These are phyloP conservation scores for Hypothenemus hampei DNA, from an alignment of 1,140 invertebrate species.

Conservation along the genomic window DNA sequence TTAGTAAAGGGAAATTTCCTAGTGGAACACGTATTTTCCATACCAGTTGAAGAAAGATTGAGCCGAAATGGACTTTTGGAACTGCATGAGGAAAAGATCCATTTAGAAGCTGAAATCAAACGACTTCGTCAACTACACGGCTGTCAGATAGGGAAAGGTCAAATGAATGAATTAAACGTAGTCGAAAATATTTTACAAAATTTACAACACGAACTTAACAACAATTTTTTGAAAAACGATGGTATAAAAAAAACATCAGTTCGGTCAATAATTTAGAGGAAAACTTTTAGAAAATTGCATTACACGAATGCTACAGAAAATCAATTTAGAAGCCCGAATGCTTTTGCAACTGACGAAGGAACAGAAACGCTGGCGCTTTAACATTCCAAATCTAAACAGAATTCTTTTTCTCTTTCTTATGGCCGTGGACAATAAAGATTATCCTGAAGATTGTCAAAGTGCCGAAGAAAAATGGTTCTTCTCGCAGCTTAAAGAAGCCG, in stretches of 20 bases:
- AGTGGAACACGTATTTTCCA: conserved; percentile 34
- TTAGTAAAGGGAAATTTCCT: conserved; percentile 6
- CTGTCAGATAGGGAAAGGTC: conserved; percentile 4
- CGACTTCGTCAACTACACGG: conserved; percentile 23
- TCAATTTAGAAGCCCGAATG: conserved; percentile 16
- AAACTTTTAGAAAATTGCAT: conserved; percentile 11
- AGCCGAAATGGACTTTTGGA: conserved; percentile 32
- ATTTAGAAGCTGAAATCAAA: conserved; percentile 30
- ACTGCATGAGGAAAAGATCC: conserved; percentile 32
- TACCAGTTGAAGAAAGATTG: conserved; percentile 29
- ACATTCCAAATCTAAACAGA: conserved; percentile 4
- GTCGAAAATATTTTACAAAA: conserved; percentile 29
- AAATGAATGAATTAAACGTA: conserved; percentile 25
- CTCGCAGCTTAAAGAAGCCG: no score
- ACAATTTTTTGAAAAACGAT: conserved; percentile 10
- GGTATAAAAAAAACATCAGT: conserved; percentile 11
- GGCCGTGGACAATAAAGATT: conserved; percentile 1
- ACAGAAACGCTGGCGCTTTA: conserved; percentile 8
- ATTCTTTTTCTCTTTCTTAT: no score
- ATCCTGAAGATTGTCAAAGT: no score
- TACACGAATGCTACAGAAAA: conserved; percentile 14
- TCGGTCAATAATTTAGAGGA: not conserved
- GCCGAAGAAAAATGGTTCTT: no score
- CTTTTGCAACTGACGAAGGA: conserved; percentile 16
- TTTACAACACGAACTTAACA: conserved; percentile 21